Evolutionary conservation across 1,140 invertebrate genomes (phyloP).

Genomic region (Gyrodactylus salaris): DNA sequence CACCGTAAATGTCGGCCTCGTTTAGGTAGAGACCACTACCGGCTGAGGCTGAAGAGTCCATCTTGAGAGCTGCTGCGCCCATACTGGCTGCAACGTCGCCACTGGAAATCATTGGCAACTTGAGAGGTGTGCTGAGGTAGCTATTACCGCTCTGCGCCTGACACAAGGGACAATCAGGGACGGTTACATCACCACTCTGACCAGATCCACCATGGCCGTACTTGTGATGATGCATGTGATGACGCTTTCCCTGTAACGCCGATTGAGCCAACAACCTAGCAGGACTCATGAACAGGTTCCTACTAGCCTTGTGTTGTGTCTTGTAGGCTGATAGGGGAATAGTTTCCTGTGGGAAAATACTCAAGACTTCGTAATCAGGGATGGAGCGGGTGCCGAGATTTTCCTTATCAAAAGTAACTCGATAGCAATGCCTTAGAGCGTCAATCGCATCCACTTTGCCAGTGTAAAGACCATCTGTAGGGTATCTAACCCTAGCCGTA

Average conservation of each 20-base stretch:
- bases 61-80: conserved; percentile 21
- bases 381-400: conserved; percentile 76
- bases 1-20: conserved; percentile 30
- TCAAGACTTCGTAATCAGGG: conserved; percentile 74
- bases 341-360: conserved; percentile 56
- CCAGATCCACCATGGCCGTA: conserved; percentile 2
- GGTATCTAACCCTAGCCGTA: conserved; percentile 40
- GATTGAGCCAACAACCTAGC: conserved; percentile 7
- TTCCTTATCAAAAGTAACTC: conserved; percentile 67
- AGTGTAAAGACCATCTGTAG: conserved; percentile 79
- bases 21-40: conserved; percentile 13
- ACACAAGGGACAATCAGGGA: background rate
- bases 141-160: background rate
- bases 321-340: conserved; percentile 50
- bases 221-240: conserved; percentile 1
- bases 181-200: background rate
- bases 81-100: conserved; percentile 3
- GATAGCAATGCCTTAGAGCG: conserved; percentile 73
- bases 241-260: conserved; percentile 13
- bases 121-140: background rate
- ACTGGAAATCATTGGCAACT: background rate
- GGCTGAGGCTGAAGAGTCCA: conserved; percentile 20
- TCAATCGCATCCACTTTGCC: conserved; percentile 86
- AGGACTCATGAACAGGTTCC: conserved; percentile 9
- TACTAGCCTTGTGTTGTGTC: conserved; percentile 35